Percentiles rank a stretch among this genome's conserved stretches.
phyloP scores from a whole-genome alignment of 2,888 invertebrate species.

The Lasioglossum morio region DNA sequence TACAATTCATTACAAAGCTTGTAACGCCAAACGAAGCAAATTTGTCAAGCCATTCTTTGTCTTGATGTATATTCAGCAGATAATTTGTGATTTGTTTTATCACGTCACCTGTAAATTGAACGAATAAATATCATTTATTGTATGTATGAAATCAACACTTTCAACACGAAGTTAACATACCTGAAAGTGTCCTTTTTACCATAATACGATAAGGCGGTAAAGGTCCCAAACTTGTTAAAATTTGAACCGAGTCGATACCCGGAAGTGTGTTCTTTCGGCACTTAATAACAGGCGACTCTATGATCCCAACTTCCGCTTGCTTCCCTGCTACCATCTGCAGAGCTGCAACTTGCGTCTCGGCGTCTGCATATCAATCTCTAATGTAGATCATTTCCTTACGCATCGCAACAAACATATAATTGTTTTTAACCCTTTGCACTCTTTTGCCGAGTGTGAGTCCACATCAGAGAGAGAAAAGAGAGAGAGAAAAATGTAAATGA shows the following conservation, averaged over 20 bases:
- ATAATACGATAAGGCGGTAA: conserved; percentile 89
- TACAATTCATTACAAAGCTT: conserved; percentile 75
- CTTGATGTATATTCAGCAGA: conserved; percentile 66
- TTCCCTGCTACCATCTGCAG: conserved; percentile 80
- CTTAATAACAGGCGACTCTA: conserved; percentile 78
- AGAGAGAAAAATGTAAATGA: too few relatives aligned
- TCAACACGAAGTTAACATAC: conserved; percentile 80
- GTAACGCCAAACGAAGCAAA: conserved; percentile 73
- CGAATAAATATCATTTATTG: conserved; percentile 9
- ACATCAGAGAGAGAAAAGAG: too few relatives aligned
- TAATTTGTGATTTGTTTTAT: conserved; percentile 71
- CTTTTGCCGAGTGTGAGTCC: too few relatives aligned
- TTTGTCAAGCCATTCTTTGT: conserved; percentile 74
- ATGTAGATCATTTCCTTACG: neutral
- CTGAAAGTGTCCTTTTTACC: conserved; percentile 86
- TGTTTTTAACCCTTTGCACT: neutral
- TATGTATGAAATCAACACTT: conserved; percentile 1
- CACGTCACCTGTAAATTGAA: conserved; percentile 57
- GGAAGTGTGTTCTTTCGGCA: conserved; percentile 72
- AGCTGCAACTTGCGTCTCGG: conserved; percentile 75
- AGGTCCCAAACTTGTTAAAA: conserved; percentile 88
- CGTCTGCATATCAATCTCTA: conserved; percentile 69
- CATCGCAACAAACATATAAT: neutral
- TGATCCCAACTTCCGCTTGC: conserved; percentile 76
- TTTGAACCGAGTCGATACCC: conserved; percentile 72